These are phyloP conservation scores for Prionchulus punctatus DNA, from an alignment of 2,888 invertebrate species.

Conservation along the genomic window DNA sequence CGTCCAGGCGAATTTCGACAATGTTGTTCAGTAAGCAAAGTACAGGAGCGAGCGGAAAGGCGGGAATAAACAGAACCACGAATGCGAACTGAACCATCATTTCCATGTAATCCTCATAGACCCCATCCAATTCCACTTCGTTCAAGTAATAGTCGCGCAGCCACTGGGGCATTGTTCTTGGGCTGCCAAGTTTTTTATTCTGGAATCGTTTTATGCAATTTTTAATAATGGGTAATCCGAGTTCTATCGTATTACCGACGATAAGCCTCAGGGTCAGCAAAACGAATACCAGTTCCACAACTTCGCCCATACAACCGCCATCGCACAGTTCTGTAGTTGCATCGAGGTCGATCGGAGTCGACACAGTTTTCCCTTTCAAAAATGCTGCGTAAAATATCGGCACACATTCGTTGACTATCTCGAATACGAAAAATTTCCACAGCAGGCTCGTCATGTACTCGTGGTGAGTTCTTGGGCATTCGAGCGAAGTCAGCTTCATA, in stretches of 20 bases:
- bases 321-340: background rate
- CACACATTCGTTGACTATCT: background rate
- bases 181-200: no score
- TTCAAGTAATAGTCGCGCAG: background rate
- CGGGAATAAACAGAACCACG: background rate
- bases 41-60: background rate
- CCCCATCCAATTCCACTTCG: constrained; percentile 5
- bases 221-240: background rate
- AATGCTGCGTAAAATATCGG: constrained; percentile 2
- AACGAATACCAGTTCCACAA: background rate
- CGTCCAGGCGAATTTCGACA: constrained; percentile 1
- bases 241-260: background rate
- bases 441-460: background rate
- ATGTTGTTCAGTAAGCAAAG: constrained; percentile 1
- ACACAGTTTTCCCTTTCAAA: background rate
- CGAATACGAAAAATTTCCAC: constrained; percentile 2
- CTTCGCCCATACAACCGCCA: background rate
- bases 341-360: constrained; percentile 1
- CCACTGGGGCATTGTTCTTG: background rate
- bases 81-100: constrained; percentile 6
- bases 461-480: background rate
- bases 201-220: background rate
- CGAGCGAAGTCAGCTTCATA: background rate
- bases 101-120: constrained; percentile 3
- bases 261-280: background rate